Evolutionary conservation across 2,888 invertebrate genomes (phyloP).

Genomic region (Coelopa pilipes): DNA sequence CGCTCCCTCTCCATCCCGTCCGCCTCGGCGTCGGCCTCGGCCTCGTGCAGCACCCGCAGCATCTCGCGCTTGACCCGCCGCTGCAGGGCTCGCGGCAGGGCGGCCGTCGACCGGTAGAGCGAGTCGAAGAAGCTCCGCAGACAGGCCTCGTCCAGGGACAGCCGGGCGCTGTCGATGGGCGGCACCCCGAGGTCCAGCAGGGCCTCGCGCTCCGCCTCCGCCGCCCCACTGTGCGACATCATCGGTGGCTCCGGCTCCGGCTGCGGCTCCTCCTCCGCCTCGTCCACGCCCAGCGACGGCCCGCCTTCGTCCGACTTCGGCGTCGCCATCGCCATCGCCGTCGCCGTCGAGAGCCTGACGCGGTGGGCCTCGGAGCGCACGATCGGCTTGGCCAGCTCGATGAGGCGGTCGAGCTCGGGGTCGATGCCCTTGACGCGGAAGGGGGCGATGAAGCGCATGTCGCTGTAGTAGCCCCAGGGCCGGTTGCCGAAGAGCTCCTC

Average conservation of each 20-base stretch:
- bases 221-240: background rate
- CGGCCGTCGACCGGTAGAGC: constrained; percentile 34
- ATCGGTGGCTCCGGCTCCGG: background rate
- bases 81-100: constrained; percentile 31
- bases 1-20: constrained; percentile 8
- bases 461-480: constrained; percentile 37
- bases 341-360: background rate
- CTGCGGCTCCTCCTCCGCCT: background rate
- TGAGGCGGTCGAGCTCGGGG: constrained; percentile 37
- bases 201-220: background rate
- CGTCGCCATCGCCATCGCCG: constrained; percentile 2
- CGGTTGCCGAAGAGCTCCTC: constrained; percentile 23
- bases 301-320: background rate
- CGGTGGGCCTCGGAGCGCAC: constrained; percentile 14
- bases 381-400: constrained; percentile 36
- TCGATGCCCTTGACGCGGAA: constrained; percentile 35
- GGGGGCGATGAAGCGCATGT: constrained; percentile 40
- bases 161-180: constrained; percentile 8
- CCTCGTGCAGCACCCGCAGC: constrained; percentile 30
- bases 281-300: background rate
- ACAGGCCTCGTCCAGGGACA: constrained; percentile 27
- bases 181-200: constrained; percentile 34
- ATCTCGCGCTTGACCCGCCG: constrained; percentile 34
- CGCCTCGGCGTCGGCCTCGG: constrained; percentile 37
- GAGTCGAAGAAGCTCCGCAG: constrained; percentile 39